A percentile compares a stretch with the other conserved stretches of the same genome.
Evolutionary conservation across 2,888 invertebrate genomes (phyloP).

Genomic region (Sarcophaga variegata): DNA sequence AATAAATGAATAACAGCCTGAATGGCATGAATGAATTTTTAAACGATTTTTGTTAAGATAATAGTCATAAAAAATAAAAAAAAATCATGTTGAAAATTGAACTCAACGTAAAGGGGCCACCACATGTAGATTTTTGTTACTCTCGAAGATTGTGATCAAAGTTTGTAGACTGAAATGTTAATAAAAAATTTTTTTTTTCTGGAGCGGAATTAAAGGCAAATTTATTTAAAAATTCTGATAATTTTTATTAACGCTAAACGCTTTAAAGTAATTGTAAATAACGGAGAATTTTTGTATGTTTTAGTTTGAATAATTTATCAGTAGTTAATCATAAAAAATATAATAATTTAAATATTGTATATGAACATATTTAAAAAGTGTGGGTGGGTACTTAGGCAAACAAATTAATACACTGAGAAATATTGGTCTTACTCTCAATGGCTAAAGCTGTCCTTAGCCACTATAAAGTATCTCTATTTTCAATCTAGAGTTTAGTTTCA

Average conservation of each 20-base stretch:
- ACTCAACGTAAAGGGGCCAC: constrained; percentile 7
- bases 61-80: constrained; percentile 28
- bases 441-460: too few relatives aligned
- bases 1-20: constrained; percentile 6
- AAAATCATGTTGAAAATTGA: constrained; percentile 52
- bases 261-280: too few relatives aligned
- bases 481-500: neutral
- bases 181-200: neutral
- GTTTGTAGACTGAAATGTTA: neutral
- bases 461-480: neutral
- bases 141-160: neutral
- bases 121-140: neutral
- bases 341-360: neutral
- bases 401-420: constrained; percentile 9
- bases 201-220: neutral
- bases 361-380: constrained; percentile 9
- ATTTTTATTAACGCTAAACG: neutral
- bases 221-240: constrained; percentile 41
- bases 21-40: neutral
- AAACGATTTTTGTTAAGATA: constrained; percentile 17
- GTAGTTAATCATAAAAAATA: constrained; percentile 40
- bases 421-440: too few relatives aligned
- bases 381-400: constrained; percentile 52
- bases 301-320: constrained; percentile 50
- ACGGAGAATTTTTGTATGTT: neutral